A percentile compares a stretch with the other conserved stretches of the same genome.
Evolutionary conservation across 2,888 invertebrate species (phyloP).

Genomic region (Netelia melanura): DNA sequence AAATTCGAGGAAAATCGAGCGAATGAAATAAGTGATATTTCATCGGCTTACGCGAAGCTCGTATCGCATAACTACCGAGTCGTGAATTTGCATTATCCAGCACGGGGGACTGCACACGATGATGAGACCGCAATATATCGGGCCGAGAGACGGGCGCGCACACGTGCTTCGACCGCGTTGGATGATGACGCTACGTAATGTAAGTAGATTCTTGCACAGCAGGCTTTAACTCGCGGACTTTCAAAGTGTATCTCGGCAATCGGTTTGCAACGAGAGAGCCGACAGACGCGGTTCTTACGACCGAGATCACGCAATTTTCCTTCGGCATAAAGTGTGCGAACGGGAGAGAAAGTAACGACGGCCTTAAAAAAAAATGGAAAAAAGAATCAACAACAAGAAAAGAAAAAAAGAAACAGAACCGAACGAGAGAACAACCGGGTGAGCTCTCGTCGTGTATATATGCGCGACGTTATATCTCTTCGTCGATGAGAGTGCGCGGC

Average conservation of each 20-base stretch:
- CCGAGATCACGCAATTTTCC: slow-evolving; percentile 63
- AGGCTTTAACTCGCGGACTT: slow-evolving; percentile 20
- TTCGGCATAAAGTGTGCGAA: slow-evolving; percentile 31
- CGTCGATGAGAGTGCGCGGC: too few relatives aligned
- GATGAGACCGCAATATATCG: background rate
- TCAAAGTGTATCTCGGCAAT: slow-evolving; percentile 43
- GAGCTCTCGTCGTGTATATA: slow-evolving; percentile 12
- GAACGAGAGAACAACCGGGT: slow-evolving; percentile 41
- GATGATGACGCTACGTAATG: slow-evolving; percentile 8
- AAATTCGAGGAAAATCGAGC: background rate
- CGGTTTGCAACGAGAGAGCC: slow-evolving; percentile 45
- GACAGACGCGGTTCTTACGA: slow-evolving; percentile 30
- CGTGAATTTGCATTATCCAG: background rate
- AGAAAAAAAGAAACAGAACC: background rate
- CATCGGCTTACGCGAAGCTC: background rate
- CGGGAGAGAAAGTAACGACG: slow-evolving; percentile 69
- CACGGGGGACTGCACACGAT: background rate
- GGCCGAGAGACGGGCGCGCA: background rate
- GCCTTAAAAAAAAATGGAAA: slow-evolving; percentile 33
- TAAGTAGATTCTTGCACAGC: slow-evolving; percentile 13
- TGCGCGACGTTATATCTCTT: slow-evolving; percentile 2
- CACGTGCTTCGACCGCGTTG: background rate
- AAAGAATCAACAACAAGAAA: background rate
- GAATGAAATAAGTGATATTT: background rate
- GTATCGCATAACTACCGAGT: background rate